Evolutionary conservation across 2,797 vertebrate species (phyloP).

Genomic region (Galago senegalensis): DNA sequence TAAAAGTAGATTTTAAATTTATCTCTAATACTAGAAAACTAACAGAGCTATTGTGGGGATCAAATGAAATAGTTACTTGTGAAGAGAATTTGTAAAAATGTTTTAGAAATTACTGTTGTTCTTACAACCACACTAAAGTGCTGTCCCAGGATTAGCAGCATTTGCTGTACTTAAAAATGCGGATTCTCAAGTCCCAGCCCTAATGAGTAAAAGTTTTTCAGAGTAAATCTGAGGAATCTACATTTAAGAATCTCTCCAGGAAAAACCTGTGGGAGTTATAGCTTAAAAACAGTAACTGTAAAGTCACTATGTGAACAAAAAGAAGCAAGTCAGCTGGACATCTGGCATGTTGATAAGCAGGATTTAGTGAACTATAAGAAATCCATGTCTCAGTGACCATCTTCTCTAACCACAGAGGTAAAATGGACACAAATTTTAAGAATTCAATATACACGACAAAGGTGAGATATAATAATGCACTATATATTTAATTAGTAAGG

Average conservation of each 20-base stretch:
- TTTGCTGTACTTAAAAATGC: neutral
- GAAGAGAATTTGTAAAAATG: neutral
- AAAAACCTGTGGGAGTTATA: neutral
- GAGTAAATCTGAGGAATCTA: too few species aligned
- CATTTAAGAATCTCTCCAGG: neutral
- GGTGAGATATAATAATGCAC: neutral
- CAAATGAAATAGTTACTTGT: neutral
- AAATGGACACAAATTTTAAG: neutral
- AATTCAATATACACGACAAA: neutral
- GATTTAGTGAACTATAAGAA: neutral
- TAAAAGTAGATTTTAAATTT: neutral
- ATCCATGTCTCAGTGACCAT: neutral
- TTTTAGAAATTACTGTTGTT: neutral
- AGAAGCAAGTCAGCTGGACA: neutral
- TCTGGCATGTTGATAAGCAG: neutral
- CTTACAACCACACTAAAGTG: neutral
- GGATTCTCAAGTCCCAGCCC: neutral
- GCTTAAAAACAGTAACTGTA: neutral
- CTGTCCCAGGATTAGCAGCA: neutral
- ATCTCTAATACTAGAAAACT: neutral
- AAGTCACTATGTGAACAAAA: neutral
- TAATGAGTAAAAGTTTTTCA: neutral
- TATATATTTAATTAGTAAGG: neutral
- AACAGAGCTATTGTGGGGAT: neutral
- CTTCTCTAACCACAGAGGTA: neutral